A percentile compares a stretch with the other conserved stretches of the same genome.
phyloP scores from a whole-genome alignment of 2,888 invertebrate genomes.

The Coenonympha glycerion region DNA sequence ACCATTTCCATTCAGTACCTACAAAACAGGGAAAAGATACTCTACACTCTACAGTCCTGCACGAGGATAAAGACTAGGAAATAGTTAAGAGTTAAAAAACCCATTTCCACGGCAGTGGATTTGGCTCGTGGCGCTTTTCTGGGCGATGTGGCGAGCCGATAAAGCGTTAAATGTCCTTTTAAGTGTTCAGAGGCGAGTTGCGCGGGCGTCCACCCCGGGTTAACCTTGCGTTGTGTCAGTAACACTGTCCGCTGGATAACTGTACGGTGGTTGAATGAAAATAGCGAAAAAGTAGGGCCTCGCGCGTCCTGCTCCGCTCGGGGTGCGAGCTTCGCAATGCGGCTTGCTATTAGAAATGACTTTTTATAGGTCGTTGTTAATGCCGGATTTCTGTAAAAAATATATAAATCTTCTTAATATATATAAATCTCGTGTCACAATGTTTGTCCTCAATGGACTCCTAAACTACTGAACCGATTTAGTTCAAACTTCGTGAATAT shows the following conservation, averaged over 20 bases:
- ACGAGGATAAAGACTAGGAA: conserved; percentile 40
- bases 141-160: conserved; percentile 44
- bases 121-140: conserved; percentile 38
- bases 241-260: conserved; percentile 62
- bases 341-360: neutral
- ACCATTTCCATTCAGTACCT: conserved; percentile 31
- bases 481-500: too few relatives aligned
- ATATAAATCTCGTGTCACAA: too few relatives aligned
- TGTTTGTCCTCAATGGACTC: too few relatives aligned
- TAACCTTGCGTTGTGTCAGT: conserved; percentile 72
- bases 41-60: conserved; percentile 3
- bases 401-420: too few relatives aligned
- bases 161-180: conserved; percentile 52
- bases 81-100: conserved; percentile 33
- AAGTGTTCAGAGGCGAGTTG: conserved; percentile 47
- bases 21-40: conserved; percentile 25
- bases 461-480: too few relatives aligned
- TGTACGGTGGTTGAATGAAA: conserved; percentile 61
- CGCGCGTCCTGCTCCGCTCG: conserved; percentile 18
- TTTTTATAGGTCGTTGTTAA: neutral
- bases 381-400: too few relatives aligned
- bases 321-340: neutral
- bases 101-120: conserved; percentile 37
- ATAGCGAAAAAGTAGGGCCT: conserved; percentile 45
- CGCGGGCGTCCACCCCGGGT: conserved; percentile 61